A percentile compares a stretch with the other conserved stretches of the same genome.
Conservation (phyloP, 2,797 vertebrate species). For the Paratrypauchen microcephalus region DNA sequence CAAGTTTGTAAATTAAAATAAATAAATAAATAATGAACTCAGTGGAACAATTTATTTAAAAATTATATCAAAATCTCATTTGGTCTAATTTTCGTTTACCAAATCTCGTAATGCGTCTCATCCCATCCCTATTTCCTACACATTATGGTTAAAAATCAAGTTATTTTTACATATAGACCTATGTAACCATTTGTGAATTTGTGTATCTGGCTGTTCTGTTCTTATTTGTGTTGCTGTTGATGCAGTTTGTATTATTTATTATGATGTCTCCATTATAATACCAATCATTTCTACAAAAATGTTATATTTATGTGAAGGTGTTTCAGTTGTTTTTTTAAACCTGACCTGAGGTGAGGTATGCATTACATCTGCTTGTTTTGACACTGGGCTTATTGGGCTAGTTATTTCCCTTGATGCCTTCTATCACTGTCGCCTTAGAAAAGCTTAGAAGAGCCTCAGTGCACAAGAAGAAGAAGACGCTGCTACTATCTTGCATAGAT, state of each 20-base stretch:
- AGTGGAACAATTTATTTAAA: no score
- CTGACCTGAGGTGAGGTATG: constrained; percentile 6
- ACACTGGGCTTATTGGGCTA: background rate
- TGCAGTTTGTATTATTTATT: background rate
- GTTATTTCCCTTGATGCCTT: constrained; percentile 26
- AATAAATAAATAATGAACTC: no score
- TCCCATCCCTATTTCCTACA: background rate
- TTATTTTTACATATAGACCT: background rate
- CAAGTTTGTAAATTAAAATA: no score
- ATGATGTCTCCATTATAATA: background rate
- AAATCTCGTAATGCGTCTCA: no score
- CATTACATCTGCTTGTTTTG: constrained; percentile 13
- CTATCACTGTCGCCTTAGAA: constrained; percentile 37
- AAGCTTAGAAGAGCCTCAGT: constrained; percentile 24
- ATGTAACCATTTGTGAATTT: background rate
- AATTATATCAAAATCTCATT: no score
- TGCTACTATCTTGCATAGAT: constrained; percentile 1
- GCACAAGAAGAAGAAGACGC: constrained; percentile 8
- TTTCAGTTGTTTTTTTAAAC: background rate
- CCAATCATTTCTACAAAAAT: background rate
- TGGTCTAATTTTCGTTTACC: no score
- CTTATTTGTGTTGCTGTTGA: background rate
- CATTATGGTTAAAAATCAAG: background rate
- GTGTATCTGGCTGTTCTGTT: background rate
- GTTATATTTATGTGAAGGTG: background rate